phyloP scores from a whole-genome alignment of 2,888 invertebrate genomes.

The Keiferia lycopersicella region DNA sequence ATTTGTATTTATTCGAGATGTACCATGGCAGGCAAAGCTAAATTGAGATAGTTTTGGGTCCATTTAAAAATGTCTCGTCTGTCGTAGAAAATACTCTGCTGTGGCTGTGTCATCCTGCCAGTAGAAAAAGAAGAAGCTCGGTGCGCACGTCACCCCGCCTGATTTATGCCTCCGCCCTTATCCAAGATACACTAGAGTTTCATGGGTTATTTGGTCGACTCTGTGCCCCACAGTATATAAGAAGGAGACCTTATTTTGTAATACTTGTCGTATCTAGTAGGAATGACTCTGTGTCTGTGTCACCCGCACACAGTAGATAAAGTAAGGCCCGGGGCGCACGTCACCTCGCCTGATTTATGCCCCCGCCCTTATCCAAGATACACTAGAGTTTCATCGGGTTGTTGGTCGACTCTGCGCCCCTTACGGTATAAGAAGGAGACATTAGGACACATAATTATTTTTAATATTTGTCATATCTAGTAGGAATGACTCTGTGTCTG shows the following conservation, averaged over 20 bases:
- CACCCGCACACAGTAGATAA: slow-evolving; percentile 79
- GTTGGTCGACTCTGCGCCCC: neutral
- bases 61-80: too few relatives aligned
- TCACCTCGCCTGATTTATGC: slow-evolving; percentile 55
- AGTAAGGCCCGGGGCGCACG: slow-evolving; percentile 73
- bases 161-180: neutral
- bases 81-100: too few relatives aligned
- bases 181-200: neutral
- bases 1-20: too few relatives aligned
- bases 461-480: slow-evolving; percentile 43
- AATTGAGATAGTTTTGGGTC: too few relatives aligned
- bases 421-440: neutral
- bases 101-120: too few relatives aligned
- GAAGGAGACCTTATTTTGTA: too few relatives aligned
- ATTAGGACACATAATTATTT: too few relatives aligned
- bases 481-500: slow-evolving; percentile 37
- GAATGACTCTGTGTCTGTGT: slow-evolving; percentile 51
- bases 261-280: slow-evolving; percentile 42
- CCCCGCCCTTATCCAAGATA: neutral
- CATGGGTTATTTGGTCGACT: too few relatives aligned
- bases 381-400: neutral
- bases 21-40: too few relatives aligned
- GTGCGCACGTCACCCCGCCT: neutral
- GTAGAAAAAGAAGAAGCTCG: neutral
- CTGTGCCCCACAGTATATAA: too few relatives aligned